Base-by-base conservation (phyloP, 35 echinoderm and acorn worm species). In the Stichopus chloronotus region DNA sequence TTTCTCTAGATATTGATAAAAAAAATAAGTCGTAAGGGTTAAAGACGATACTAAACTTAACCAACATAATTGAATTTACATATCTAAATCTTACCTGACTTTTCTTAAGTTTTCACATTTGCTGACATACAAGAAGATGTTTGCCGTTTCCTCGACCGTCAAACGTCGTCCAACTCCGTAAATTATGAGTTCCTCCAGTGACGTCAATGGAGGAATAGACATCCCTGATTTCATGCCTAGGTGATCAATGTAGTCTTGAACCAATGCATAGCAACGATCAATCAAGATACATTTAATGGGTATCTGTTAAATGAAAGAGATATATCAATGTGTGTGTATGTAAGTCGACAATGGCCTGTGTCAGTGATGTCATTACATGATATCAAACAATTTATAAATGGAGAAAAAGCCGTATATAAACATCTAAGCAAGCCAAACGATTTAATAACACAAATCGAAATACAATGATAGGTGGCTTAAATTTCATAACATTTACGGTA, bases 221-320 rank as follows among this genome's bases (percentile, higher is more conserved):
- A 83, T 83, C 16, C 80, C 80, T 83, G 43, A 53, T 43, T 14
- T 55, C 52, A 83, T 53, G 4, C 80, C 80, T 8, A 83, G 25
- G 43, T 57, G 43, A 52, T 57, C 80, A n/a, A 53, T n/a, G 24
- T 83, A 9, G 7, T 83, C 80, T 8, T 83, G 9, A 52, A 83
- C 80, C 52, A 83, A n/a, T 14, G 80, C 80, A n/a, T 83, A 83
- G 24, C 80, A 83, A 52, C 80, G 80, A 12, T 83, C 80, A 53
- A 83, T 55, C 80, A 83, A 57, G 43, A 83, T 83, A 10, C 12
- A 11, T 57, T 83, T 52, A 57, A 83, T 83, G 5, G 80, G 80
- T 55, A 83, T 83, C 80, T 83, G 24, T 2, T 9, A 79, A 52
- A 72, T 13, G 22, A 72, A 72, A 16, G 69, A 16, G 22, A 22